phyloP scores from a whole-genome alignment of 2,113 vertebrate genomes.

The Rhizomys pruinosus region DNA sequence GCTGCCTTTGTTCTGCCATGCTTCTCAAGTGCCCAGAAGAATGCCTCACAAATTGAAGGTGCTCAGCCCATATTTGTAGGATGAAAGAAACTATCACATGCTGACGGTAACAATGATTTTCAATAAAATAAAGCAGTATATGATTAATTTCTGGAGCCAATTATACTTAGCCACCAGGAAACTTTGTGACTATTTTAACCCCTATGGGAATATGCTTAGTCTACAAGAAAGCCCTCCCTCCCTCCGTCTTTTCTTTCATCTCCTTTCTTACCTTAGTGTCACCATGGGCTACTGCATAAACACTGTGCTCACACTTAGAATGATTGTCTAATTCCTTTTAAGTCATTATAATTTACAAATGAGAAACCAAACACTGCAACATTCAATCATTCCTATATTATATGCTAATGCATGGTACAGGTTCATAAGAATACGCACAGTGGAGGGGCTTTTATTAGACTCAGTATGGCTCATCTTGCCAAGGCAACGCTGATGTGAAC shows the following conservation, averaged over 20 bases:
- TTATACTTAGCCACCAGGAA: background rate
- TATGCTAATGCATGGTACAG: background rate
- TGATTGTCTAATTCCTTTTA: slow-evolving; percentile 29
- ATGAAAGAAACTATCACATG: background rate
- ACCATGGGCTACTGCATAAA: background rate
- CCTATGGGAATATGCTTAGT: background rate
- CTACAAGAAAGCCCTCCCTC: background rate
- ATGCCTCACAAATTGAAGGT: background rate
- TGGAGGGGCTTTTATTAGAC: background rate
- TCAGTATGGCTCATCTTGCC: background rate
- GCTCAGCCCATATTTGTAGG: background rate
- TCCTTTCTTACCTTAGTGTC: background rate
- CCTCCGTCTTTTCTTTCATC: fast-evolving
- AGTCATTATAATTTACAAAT: background rate
- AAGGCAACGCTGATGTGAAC: background rate
- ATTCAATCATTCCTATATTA: background rate
- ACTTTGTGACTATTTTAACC: background rate
- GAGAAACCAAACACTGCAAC: background rate
- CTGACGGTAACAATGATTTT: background rate
- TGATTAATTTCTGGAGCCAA: slow-evolving; percentile 43
- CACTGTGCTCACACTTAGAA: background rate
- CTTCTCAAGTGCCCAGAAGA: background rate
- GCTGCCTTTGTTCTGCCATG: background rate
- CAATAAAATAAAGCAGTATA: background rate
- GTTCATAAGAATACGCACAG: background rate